Percentiles rank a stretch among this genome's conserved stretches.
phyloP scores from a whole-genome alignment of 2,113 vertebrate species.

The Rhegmatorhina hoffmannsi region DNA sequence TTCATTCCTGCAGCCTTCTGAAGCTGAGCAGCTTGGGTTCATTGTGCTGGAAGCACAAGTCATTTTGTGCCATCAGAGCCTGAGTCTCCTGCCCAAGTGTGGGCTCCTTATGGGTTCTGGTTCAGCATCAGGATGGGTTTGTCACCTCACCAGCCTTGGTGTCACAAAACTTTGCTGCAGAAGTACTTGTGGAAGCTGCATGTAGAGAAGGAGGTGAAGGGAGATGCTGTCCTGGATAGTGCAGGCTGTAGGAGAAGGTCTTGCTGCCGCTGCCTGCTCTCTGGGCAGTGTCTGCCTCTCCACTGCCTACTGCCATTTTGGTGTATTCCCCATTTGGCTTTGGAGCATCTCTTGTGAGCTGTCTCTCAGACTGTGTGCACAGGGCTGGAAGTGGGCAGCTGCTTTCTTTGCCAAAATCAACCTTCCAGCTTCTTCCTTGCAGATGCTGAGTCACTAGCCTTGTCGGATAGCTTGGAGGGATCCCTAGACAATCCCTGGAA shows the following conservation, averaged over 20 bases:
- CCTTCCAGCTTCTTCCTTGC: neutral
- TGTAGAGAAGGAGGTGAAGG: neutral
- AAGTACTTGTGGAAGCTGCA: neutral
- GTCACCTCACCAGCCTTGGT: neutral
- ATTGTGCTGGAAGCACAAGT: neutral
- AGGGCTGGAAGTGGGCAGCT: neutral
- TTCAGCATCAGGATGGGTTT: neutral
- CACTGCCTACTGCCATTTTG: neutral
- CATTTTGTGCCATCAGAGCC: neutral
- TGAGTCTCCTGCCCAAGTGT: rapidly evolving
- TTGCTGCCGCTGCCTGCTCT: neutral
- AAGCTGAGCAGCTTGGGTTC: neutral
- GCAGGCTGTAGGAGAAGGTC: neutral
- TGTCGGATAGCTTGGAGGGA: neutral
- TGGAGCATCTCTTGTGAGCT: neutral
- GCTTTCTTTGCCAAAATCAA: neutral
- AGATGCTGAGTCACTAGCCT: neutral
- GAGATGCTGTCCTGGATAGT: neutral
- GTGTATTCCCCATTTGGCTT: neutral
- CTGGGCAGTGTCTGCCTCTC: neutral
- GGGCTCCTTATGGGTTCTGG: neutral
- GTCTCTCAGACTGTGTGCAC: neutral
- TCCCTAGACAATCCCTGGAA: slow-evolving; percentile 56
- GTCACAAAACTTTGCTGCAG: neutral
- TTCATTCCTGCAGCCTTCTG: neutral